Conservation (phyloP, 1,140 invertebrate genomes). For the Drosophila baimaii region DNA sequence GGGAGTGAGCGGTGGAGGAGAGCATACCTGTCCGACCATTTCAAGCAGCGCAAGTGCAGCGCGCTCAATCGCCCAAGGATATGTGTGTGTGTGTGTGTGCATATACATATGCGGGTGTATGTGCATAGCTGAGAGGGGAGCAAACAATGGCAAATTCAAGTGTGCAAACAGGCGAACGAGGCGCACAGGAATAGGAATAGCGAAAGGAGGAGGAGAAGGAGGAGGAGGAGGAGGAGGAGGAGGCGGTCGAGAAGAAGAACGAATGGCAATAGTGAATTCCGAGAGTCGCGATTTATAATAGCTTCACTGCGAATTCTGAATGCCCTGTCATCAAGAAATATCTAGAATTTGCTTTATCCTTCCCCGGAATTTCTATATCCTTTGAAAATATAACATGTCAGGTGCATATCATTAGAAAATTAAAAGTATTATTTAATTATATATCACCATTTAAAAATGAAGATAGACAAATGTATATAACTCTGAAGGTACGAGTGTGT, state of each 20-base stretch:
- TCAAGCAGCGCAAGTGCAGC: constrained; percentile 76
- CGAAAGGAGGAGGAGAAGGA: constrained; percentile 5
- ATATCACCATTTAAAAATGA: too few species aligned
- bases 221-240: background rate
- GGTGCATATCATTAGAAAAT: too few species aligned
- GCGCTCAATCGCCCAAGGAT: constrained; percentile 63
- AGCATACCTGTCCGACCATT: constrained; percentile 63
- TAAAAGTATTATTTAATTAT: too few species aligned
- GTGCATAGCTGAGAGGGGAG: constrained; percentile 29
- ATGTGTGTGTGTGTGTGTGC: constrained; percentile 18
- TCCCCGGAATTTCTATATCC: background rate
- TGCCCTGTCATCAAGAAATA: constrained; percentile 1
- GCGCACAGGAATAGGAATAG: constrained; percentile 48
- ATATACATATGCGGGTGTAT: constrained; percentile 8
- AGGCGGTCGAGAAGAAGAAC: background rate
- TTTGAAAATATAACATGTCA: too few species aligned
- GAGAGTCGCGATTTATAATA: constrained; percentile 9
- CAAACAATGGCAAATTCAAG: constrained; percentile 74
- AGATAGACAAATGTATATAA: too few species aligned
- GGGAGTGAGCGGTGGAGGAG: constrained; percentile 12
- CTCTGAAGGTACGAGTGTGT: background rate
- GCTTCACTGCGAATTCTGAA: constrained; percentile 7
- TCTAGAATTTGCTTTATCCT: background rate
- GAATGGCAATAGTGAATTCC: constrained; percentile 38
- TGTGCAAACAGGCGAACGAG: constrained; percentile 49